Base-by-base conservation (phyloP, 2,113 vertebrate genomes). In the Ictalurus furcatus region DNA sequence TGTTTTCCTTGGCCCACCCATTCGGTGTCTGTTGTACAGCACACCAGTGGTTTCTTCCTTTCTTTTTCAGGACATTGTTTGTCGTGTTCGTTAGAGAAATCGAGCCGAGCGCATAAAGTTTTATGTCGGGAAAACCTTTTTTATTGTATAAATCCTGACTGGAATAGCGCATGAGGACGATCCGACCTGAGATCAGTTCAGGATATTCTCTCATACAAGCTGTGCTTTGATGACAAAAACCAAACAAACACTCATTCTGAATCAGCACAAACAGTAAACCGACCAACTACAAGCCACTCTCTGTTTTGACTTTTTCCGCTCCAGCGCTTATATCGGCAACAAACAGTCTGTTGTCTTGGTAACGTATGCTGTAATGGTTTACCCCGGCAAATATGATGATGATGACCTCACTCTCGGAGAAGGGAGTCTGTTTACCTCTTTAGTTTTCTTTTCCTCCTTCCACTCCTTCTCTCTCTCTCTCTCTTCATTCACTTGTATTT, bases 311-410 rank as follows among this genome's bases (percentile, higher is more conserved):
- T 84, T 84, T 86, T 84, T 86, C 79, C 73, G 85, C 48, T 79
- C 44, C 86, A 88, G 80, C 28, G 71, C 73, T 63, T 89, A 87
- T 91, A 90, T 90, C 52, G 89, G 90, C 88, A 91, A 91, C 90
- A 92, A 93, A 92, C 90, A 91, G 92, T 91, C 91, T 91, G 91
- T 91, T 84, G 91, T 88, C 89, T 87, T 65, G 90, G 91, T 85
- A 88, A 89, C 91, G 4, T 40, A 67, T 61, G 65, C 85, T 34
- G 65, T 87, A 90, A 89, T 86, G 69, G 54, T 86, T 91, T 85
- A 78, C 44, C 37, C 65, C 85, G 90, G 89, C 89, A 90, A 87
- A 89, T 81, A 81, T 81, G 79, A 81, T 81, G 90, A 58, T 58
- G 56, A 76, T 90, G 90, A 91, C 85, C 83, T 91, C 85, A 92